phyloP scores from a whole-genome alignment of 2,888 invertebrate genomes.

The Ypsolopha sequella region DNA sequence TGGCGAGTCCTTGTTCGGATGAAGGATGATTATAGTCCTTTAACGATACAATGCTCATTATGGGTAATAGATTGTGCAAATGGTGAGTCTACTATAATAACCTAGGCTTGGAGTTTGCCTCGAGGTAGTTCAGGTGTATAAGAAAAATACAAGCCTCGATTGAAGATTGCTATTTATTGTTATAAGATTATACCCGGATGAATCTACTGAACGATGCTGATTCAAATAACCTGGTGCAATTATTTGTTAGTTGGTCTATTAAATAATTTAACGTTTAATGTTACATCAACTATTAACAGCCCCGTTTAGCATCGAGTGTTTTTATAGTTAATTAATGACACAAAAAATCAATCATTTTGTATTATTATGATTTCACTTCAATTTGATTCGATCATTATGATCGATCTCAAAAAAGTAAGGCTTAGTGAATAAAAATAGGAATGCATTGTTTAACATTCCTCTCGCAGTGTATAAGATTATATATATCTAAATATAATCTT shows the following conservation, averaged over 20 bases:
- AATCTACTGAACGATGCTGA: background rate
- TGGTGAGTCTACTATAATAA: background rate
- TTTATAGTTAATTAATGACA: too few relatives aligned
- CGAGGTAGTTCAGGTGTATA: background rate
- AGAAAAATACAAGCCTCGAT: slow-evolving; percentile 1
- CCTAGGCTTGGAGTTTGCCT: background rate
- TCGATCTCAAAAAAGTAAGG: too few relatives aligned
- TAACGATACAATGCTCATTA: background rate
- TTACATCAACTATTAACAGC: too few relatives aligned
- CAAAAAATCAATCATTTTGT: too few relatives aligned
- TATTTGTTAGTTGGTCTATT: background rate
- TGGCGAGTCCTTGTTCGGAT: background rate
- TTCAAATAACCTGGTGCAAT: background rate
- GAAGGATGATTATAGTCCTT: background rate
- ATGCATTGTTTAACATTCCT: too few relatives aligned
- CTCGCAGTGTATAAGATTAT: too few relatives aligned
- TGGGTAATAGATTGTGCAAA: background rate
- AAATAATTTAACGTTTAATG: too few relatives aligned
- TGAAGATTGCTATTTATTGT: slow-evolving; percentile 1
- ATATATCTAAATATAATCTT: too few relatives aligned
- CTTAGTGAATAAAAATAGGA: too few relatives aligned
- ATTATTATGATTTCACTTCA: too few relatives aligned
- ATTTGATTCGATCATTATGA: too few relatives aligned
- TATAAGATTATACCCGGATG: background rate
- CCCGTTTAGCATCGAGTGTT: too few relatives aligned